These are phyloP conservation scores for Spongia lamella DNA, from an alignment of 37 sponge, comb jelly and placozoan species.

Conservation along the genomic window DNA sequence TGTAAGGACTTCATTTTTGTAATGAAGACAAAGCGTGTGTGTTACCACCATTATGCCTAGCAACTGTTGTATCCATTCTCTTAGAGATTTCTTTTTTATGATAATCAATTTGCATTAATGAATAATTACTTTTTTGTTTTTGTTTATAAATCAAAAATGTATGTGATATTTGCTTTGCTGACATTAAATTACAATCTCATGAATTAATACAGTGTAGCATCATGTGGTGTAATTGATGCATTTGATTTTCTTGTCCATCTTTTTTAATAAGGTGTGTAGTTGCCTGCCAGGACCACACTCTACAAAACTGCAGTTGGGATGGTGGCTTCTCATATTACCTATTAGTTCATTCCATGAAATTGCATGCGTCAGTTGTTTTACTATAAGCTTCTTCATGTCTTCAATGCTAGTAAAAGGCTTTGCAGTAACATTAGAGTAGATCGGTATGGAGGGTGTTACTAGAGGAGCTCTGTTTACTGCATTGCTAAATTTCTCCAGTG, in stretches of 20 bases:
- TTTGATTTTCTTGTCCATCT: constrained; percentile 47
- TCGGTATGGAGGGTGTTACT: constrained; percentile 40
- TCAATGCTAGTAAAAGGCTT: constrained; percentile 38
- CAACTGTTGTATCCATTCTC: neutral
- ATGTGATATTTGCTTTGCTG: no score
- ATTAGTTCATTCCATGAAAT: constrained; percentile 76
- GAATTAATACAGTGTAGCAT: no score
- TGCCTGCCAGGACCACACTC: constrained; percentile 86
- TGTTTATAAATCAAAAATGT: constrained; percentile 1
- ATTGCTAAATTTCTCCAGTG: constrained; percentile 34
- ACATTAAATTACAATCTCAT: no score
- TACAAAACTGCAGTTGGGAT: constrained; percentile 21
- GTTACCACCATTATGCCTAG: neutral
- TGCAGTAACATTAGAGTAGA: constrained; percentile 89
- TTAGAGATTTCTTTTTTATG: constrained; percentile 7
- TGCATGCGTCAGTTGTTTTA: constrained; percentile 58
- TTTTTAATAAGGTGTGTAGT: constrained; percentile 55
- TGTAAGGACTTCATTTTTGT: constrained; percentile 5
- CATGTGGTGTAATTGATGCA: no score
- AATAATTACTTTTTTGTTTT: neutral
- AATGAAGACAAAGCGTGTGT: neutral
- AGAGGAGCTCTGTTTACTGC: constrained; percentile 40
- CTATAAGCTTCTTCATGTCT: constrained; percentile 48
- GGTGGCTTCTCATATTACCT: constrained; percentile 36
- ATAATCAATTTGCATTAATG: neutral